Evolutionary conservation across 2,888 invertebrate species (phyloP), one percentile per base, ranked within the genome.

Genomic region (Chloroclysta siterata): DNA sequence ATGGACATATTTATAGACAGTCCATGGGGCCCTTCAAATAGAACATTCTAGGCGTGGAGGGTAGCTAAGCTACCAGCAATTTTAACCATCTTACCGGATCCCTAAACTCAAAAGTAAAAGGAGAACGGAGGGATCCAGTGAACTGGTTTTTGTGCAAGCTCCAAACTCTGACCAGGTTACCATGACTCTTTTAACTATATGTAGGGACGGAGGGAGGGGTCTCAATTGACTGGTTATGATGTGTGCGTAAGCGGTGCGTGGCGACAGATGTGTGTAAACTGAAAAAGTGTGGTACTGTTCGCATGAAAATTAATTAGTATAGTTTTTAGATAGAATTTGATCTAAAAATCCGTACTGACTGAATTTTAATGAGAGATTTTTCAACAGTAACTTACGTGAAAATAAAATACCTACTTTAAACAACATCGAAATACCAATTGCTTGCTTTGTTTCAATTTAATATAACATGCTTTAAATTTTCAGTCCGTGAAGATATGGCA

Each of bases 221-320:
- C 85, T 78, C 10, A 52, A 60, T 59, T 71, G 51, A 74, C 69
- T 85, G 86, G 88, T 74, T 65, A 64, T 63, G 66, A 68, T 72
- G 68, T 68, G 77, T 65, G 65, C 82, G 83, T 82, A 83, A 84
- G 82, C 87, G 81, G 80, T 82, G 80, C 82, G 86, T 82, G 90
- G 87, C 84, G 90, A 91, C 91, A 90, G 89, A 91, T 90, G 90
- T 87, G 84, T 81, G 83, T 88, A 85, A 85, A 89, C 87, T 84
- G 81, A 88, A 88, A 89, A 89, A 85, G 71, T 74, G 73, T 53
- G 54, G 87, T 87, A 89, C 72, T 61, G 88, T 77, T 74, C 65
- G 76, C 81, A 87, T 63, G 63, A 65, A 53, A 71, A 66, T 15
- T n/a, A 6, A 6, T 14, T n/a, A 2, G 39, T 39, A 44, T 33